Conservation (phyloP, 1,140 invertebrate genomes). For the Drosophila saltans region DNA sequence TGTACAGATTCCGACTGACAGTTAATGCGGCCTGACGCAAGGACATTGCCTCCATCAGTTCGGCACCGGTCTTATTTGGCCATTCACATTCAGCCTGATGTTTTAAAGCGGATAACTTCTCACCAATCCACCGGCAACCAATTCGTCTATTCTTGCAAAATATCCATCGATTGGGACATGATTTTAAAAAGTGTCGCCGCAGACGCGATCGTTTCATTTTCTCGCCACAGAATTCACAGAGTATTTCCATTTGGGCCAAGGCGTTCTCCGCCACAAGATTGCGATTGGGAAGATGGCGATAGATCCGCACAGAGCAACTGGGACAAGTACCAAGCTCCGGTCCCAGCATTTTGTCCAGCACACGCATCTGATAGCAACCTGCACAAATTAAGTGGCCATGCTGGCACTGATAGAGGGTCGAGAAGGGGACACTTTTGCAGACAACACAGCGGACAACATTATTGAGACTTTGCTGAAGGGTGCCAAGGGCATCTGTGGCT, state of each 20-base stretch:
- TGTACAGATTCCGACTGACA: not conserved
- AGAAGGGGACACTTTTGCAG: constrained; percentile 12
- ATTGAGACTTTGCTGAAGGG: not conserved
- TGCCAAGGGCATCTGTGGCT: not conserved
- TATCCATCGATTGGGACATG: constrained; percentile 15
- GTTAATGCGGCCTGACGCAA: not conserved
- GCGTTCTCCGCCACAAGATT: not conserved
- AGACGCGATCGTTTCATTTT: constrained; percentile 1
- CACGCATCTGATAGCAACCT: constrained; percentile 45
- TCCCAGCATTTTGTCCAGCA: constrained; percentile 40
- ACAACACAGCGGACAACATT: constrained; percentile 24
- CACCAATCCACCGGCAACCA: constrained; percentile 41
- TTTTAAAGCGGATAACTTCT: too few species aligned
- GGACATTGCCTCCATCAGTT: constrained; percentile 19
- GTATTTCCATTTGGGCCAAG: not conserved
- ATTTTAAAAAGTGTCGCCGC: not conserved
- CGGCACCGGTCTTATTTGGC: constrained; percentile 7
- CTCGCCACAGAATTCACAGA: constrained; percentile 17
- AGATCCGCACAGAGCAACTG: constrained; percentile 26
- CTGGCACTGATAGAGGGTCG: constrained; percentile 25
- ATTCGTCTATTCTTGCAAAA: constrained; percentile 37
- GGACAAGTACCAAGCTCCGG: constrained; percentile 33
- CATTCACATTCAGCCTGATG: constrained; percentile 24
- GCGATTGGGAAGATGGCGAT: constrained; percentile 21
- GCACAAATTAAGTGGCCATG: constrained; percentile 35